Conservation (phyloP, 2,797 vertebrate species). For the Channallabes apus region DNA sequence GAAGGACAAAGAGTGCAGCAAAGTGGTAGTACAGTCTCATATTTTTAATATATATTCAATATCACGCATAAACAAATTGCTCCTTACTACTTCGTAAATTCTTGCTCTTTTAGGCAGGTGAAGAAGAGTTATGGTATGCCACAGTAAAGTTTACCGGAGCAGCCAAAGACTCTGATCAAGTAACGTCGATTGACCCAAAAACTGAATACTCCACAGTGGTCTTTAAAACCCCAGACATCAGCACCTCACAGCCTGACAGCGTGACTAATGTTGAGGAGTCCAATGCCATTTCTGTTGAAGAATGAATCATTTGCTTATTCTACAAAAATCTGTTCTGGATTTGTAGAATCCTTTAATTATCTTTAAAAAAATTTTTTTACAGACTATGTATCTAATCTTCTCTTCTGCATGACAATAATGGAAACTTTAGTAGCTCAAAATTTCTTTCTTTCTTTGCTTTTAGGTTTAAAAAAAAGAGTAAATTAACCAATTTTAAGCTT, state of each 20-base stretch:
- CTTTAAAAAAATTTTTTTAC: neutral
- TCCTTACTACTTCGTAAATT: neutral
- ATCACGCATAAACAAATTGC: neutral
- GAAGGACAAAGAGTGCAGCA: neutral
- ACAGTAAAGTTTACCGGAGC: slow-evolving; percentile 29
- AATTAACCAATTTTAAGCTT: neutral
- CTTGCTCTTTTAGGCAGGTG: slow-evolving; percentile 26
- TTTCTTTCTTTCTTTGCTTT: neutral
- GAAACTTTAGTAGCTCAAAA: neutral
- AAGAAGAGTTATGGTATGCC: slow-evolving; percentile 49
- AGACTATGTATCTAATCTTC: neutral
- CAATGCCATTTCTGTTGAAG: neutral
- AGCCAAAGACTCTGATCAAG: neutral
- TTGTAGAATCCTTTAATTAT: neutral
- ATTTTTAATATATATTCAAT: neutral
- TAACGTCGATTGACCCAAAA: slow-evolving; percentile 17
- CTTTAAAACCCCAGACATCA: neutral
- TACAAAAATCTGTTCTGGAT: neutral
- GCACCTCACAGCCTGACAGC: no score
- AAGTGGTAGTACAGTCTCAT: neutral
- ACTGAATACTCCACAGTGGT: slow-evolving; percentile 52
- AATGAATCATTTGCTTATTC: neutral
- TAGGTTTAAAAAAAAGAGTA: neutral
- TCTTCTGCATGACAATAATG: neutral
- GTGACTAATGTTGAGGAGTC: neutral